These are phyloP conservation scores for Catharus bicknelli DNA, from an alignment of 2,113 vertebrate species.

Conservation along the genomic window DNA sequence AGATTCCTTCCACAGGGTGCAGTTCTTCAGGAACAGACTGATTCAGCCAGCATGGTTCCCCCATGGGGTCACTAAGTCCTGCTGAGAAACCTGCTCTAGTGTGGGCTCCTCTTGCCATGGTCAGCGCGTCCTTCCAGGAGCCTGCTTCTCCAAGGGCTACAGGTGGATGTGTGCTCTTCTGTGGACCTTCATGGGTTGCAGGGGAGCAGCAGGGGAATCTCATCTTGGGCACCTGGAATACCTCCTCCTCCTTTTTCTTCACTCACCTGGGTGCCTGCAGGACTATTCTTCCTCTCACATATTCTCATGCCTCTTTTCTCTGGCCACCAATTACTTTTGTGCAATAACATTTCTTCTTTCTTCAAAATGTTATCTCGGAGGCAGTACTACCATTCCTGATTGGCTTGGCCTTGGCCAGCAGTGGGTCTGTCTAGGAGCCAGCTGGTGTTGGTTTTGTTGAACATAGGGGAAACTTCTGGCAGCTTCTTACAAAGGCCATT, in stretches of 20 bases:
- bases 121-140: not conserved
- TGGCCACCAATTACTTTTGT: not conserved
- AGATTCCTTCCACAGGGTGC: not conserved
- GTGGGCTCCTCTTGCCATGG: not conserved
- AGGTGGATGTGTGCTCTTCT: not conserved
- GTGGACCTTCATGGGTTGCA: not conserved
- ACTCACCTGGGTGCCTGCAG: not conserved
- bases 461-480: not conserved
- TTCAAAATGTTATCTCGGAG: not conserved
- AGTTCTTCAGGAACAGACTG: not conserved
- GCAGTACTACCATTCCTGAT: not conserved
- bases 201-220: not conserved
- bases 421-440: too few species aligned
- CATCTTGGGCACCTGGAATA: not conserved
- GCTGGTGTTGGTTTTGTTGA: not conserved
- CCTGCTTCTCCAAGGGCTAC: not conserved
- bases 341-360: not conserved
- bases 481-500: not conserved
- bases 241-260: not conserved
- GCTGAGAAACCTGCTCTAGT: not conserved
- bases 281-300: not conserved
- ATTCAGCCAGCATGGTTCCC: not conserved
- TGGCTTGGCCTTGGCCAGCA: not conserved
- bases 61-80: not conserved
- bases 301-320: not conserved